These are phyloP conservation scores for Tiphia femorata DNA, from an alignment of 2,888 invertebrate genomes.

Conservation along the genomic window DNA sequence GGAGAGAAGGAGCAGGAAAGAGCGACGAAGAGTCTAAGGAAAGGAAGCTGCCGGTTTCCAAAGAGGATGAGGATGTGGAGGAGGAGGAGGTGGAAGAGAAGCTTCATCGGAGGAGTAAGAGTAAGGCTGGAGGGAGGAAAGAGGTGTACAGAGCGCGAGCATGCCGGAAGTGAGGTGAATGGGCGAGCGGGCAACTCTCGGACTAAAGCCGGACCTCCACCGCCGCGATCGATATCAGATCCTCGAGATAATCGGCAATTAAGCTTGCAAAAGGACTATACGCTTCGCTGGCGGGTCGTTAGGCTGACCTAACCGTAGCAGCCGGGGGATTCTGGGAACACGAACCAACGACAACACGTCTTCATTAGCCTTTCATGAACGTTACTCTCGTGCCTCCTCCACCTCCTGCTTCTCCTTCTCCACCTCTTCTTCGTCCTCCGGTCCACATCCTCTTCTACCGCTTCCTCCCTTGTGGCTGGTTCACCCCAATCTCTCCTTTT, in stretches of 20 bases:
- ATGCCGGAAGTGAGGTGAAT: constrained; percentile 39
- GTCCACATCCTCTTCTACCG: constrained; percentile 1
- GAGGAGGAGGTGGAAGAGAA: no score
- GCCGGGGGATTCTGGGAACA: constrained; percentile 59
- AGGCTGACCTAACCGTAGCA: constrained; percentile 36
- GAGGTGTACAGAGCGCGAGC: constrained; percentile 35
- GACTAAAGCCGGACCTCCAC: constrained; percentile 17
- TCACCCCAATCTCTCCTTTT: constrained; percentile 1
- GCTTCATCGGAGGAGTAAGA: no score
- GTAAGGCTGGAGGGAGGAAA: constrained; percentile 4
- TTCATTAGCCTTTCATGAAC: constrained; percentile 67
- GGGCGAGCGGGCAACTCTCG: background rate
- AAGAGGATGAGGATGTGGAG: no score
- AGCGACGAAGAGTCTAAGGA: no score
- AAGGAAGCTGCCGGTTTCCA: no score
- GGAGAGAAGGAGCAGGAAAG: no score
- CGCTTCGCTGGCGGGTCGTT: constrained; percentile 38
- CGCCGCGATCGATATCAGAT: constrained; percentile 46
- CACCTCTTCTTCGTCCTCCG: background rate
- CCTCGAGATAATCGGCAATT: constrained; percentile 58
- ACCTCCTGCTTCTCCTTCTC: background rate
- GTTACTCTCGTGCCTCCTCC: constrained; percentile 32
- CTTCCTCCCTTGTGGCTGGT: background rate
- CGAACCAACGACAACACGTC: constrained; percentile 60
- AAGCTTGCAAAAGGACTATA: constrained; percentile 51